These are phyloP conservation scores for Hemaris fuciformis DNA, from an alignment of 2,888 invertebrate species.

Conservation along the genomic window DNA sequence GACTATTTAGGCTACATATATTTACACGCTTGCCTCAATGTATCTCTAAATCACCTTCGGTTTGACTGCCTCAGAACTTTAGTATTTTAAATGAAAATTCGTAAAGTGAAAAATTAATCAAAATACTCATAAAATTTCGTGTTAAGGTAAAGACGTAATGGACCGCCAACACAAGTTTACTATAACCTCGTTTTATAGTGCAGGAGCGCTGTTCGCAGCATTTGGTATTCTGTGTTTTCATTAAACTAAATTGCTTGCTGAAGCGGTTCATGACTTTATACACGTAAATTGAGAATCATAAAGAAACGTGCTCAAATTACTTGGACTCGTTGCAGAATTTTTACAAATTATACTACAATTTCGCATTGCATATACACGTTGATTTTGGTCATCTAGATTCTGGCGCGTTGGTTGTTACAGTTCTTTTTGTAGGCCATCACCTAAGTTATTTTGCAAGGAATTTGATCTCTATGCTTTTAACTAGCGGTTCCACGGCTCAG, in stretches of 20 bases:
- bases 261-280: conserved; percentile 9
- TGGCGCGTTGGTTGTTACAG: neutral
- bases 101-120: too few species aligned
- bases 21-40: too few species aligned
- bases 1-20: too few species aligned
- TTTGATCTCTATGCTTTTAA: too few species aligned
- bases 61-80: too few species aligned
- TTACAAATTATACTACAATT: neutral
- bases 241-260: conserved; percentile 26
- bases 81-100: too few species aligned
- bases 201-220: conserved; percentile 15
- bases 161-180: neutral
- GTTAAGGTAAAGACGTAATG: neutral
- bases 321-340: neutral
- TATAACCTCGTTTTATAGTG: neutral
- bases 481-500: too few species aligned
- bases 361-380: neutral
- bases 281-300: neutral
- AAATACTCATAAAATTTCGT: neutral
- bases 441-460: too few species aligned
- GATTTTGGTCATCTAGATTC: neutral
- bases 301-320: neutral
- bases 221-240: conserved; percentile 32
- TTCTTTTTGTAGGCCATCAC: too few species aligned
- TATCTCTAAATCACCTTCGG: too few species aligned